Conservation (phyloP, 2,888 invertebrate species). For the Azorinus chamasolen region DNA sequence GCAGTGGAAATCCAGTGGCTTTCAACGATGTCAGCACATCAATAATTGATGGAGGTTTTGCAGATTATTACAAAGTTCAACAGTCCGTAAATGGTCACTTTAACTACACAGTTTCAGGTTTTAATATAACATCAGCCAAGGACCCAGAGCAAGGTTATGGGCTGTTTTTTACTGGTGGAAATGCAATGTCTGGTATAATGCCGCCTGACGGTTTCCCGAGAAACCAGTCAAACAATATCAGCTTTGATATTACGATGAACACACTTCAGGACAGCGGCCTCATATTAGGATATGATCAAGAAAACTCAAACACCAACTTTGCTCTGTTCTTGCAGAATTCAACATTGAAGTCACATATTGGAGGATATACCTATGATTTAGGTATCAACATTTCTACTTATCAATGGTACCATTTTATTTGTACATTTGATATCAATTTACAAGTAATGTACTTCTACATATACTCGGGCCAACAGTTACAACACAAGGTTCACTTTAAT, state of each 20-base stretch:
- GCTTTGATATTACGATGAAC: conserved; percentile 41
- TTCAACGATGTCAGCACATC: conserved; percentile 37
- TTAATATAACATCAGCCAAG: conserved; percentile 34
- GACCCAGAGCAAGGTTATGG: conserved; percentile 53
- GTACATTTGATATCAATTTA: conserved; percentile 39
- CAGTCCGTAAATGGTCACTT: conserved; percentile 8
- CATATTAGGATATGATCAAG: conserved; percentile 47
- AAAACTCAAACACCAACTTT: conserved; percentile 23
- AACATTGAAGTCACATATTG: conserved; percentile 30
- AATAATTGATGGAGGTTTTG: conserved; percentile 35
- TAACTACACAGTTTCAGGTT: conserved; percentile 32
- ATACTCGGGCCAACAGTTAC: conserved; percentile 8
- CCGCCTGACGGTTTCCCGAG: background rate
- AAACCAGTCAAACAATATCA: conserved; percentile 19
- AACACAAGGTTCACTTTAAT: background rate
- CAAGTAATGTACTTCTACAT: conserved; percentile 16
- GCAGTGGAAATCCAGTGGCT: conserved; percentile 16
- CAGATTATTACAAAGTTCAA: conserved; percentile 19
- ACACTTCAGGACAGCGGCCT: conserved; percentile 27
- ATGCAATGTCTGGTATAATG: conserved; percentile 54
- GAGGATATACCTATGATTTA: conserved; percentile 22
- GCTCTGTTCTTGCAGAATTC: conserved; percentile 47
- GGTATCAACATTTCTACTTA: conserved; percentile 12
- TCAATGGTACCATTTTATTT: conserved; percentile 61
- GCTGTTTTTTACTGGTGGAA: conserved; percentile 62